Conservation (phyloP, 2,113 vertebrate species). For the Pica pica region DNA sequence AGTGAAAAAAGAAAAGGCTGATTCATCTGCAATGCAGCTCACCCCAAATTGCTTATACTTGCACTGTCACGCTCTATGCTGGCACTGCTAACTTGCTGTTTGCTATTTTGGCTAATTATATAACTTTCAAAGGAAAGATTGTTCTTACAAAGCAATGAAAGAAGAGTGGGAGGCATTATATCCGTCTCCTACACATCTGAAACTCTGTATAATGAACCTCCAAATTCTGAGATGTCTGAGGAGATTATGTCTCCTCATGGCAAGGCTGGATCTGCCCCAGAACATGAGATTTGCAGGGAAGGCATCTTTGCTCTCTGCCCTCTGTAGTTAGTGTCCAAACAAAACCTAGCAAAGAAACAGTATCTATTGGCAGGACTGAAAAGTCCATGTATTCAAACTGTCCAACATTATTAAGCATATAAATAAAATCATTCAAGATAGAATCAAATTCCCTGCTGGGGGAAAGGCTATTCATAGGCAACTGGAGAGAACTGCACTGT, state of each 20-base stretch:
- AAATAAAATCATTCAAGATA: neutral
- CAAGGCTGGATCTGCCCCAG: neutral
- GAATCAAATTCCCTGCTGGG: neutral
- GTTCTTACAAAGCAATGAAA: neutral
- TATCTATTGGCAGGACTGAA: neutral
- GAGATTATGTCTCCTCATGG: neutral
- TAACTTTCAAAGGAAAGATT: neutral
- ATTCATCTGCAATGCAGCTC: conserved; percentile 28
- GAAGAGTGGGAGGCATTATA: neutral
- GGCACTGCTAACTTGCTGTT: neutral
- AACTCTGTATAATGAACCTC: neutral
- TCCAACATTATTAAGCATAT: neutral
- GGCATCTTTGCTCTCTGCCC: neutral
- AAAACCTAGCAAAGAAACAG: neutral
- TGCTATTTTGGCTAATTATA: neutral
- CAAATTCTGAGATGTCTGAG: neutral
- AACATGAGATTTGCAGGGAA: neutral
- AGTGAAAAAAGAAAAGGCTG: neutral
- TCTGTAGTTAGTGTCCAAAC: neutral
- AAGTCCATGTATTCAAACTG: neutral
- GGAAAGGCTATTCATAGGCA: neutral
- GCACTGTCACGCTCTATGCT: neutral
- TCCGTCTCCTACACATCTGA: neutral
- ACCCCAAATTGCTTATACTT: neutral
- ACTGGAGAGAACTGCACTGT: neutral